Conservation (phyloP, 2,113 vertebrate species). For the Myrmecophaga tridactyla region DNA sequence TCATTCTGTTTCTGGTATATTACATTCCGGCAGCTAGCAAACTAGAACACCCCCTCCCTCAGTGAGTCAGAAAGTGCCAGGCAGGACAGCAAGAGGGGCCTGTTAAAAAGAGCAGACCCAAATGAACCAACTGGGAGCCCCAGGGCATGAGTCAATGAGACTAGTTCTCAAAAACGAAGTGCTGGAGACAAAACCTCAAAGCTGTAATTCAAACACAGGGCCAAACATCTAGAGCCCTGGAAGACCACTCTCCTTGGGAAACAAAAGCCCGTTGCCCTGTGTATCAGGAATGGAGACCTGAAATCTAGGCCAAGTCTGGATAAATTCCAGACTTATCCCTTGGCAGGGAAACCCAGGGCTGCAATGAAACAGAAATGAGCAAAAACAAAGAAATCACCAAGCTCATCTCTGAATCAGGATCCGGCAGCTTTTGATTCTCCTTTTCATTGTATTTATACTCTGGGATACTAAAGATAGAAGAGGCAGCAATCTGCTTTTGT, state of each 20-base stretch:
- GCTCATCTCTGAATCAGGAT: neutral
- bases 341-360: neutral
- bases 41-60: too few species aligned
- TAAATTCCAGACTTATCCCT: neutral
- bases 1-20: too few species aligned
- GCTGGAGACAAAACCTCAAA: neutral
- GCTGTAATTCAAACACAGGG: neutral
- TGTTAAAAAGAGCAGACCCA: neutral
- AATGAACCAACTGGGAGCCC: neutral
- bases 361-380: neutral
- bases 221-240: fast-evolving
- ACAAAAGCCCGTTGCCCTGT: neutral
- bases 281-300: neutral
- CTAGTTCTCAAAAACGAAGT: neutral
- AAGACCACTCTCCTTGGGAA: neutral
- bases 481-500: neutral
- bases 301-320: neutral
- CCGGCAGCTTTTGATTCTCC: neutral
- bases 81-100: neutral
- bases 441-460: neutral
- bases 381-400: neutral
- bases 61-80: neutral
- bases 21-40: too few species aligned
- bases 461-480: neutral
- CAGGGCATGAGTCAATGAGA: neutral